phyloP scores from a whole-genome alignment of 1,140 invertebrate genomes.

The Trialeurodes vaporariorum region DNA sequence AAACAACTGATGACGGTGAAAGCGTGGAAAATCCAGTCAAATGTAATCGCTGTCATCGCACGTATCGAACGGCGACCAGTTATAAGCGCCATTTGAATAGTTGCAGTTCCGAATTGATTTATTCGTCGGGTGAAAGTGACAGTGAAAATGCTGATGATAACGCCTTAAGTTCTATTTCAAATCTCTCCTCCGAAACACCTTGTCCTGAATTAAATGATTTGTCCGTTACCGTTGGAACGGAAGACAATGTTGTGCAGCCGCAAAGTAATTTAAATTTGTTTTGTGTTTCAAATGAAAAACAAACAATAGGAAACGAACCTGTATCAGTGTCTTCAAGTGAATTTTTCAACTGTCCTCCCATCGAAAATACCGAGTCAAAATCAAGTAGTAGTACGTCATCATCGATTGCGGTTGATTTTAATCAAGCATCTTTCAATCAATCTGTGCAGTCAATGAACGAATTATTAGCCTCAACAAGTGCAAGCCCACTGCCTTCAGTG shows the following conservation, averaged over 20 bases:
- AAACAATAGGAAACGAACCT: not conserved
- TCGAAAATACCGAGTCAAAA: too few relatives aligned
- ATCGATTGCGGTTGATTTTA: too few relatives aligned
- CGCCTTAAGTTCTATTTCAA: not conserved
- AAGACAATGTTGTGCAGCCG: too few relatives aligned
- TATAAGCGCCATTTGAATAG: slow-evolving; percentile 67
- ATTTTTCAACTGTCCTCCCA: too few relatives aligned
- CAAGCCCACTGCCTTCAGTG: too few relatives aligned
- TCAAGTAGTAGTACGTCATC: too few relatives aligned
- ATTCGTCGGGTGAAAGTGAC: slow-evolving; percentile 64
- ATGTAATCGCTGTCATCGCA: slow-evolving; percentile 74
- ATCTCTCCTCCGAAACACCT: not conserved
- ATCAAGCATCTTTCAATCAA: too few relatives aligned
- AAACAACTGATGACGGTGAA: slow-evolving; percentile 39
- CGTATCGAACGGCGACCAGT: slow-evolving; percentile 76
- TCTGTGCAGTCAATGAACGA: too few relatives aligned
- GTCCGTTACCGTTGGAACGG: too few relatives aligned
- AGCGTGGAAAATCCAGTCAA: slow-evolving; percentile 71
- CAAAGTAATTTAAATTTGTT: not conserved
- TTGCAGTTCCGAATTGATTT: slow-evolving; percentile 49
- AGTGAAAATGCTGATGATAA: slow-evolving; percentile 24
- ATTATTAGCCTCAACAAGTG: too few relatives aligned
- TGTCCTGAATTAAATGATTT: too few relatives aligned
- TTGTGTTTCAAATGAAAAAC: not conserved
- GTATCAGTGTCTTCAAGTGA: not conserved